Evolutionary conservation across 2,888 invertebrate species (phyloP).

Genomic region (Hydraecia micacea): DNA sequence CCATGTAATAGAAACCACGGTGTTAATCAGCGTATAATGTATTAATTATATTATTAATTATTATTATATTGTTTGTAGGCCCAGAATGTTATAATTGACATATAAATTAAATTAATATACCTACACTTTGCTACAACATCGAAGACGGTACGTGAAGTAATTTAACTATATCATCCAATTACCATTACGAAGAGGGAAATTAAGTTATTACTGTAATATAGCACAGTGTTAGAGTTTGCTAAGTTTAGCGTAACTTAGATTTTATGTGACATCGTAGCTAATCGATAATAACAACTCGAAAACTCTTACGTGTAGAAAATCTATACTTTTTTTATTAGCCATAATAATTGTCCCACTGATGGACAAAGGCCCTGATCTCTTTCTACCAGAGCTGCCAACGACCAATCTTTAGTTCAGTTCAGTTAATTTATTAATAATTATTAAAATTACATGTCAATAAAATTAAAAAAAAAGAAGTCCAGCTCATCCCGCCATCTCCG

Average conservation of each 20-base stretch:
- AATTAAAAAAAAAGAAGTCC: no score
- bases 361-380: no score
- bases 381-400: no score
- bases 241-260: slow-evolving; percentile 2
- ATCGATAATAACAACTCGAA: background rate
- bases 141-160: slow-evolving; percentile 29
- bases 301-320: no score
- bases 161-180: slow-evolving; percentile 49
- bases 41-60: no score
- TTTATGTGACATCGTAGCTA: background rate
- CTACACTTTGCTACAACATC: slow-evolving; percentile 32
- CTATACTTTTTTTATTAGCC: no score
- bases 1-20: background rate
- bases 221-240: background rate
- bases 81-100: slow-evolving; percentile 26
- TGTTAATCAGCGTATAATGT: slow-evolving; percentile 5
- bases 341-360: no score
- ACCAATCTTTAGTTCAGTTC: no score
- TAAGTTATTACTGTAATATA: slow-evolving; percentile 25
- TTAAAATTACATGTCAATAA: no score
- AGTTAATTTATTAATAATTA: no score
- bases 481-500: no score
- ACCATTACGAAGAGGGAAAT: slow-evolving; percentile 36
- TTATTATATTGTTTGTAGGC: background rate
- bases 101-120: slow-evolving; percentile 43